Evolutionary conservation across 2,113 vertebrate genomes (phyloP).

Genomic region (Camelus bactrianus): DNA sequence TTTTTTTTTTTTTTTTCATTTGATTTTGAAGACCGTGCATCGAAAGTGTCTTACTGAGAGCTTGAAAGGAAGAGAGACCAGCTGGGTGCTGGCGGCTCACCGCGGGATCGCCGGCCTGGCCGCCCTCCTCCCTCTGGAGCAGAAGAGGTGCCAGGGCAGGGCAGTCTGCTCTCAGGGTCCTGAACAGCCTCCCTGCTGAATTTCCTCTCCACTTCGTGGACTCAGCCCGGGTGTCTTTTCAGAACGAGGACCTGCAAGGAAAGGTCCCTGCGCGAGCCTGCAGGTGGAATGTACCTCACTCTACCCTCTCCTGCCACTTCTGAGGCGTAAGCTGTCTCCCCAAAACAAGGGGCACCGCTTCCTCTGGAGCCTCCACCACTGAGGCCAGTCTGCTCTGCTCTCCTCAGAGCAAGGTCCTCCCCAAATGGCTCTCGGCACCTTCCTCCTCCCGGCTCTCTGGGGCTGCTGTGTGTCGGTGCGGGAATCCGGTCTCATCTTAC

Average conservation of each 20-base stretch:
- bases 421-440: background rate
- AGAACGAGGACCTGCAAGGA: background rate
- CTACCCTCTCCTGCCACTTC: no score
- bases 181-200: background rate
- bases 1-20: constrained; percentile 56
- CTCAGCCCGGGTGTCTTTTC: background rate
- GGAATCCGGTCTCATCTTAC: rapidly evolving
- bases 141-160: rapidly evolving
- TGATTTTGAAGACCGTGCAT: background rate
- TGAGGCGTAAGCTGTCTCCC: background rate
- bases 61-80: rapidly evolving
- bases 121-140: background rate
- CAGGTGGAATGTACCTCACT: no score
- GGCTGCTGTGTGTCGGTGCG: rapidly evolving
- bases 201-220: background rate
- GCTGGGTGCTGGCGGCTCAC: background rate
- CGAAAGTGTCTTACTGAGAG: rapidly evolving
- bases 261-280: background rate
- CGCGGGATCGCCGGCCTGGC: rapidly evolving
- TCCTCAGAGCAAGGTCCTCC: background rate
- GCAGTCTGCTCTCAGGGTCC: background rate
- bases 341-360: no score
- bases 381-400: background rate
- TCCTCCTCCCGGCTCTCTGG: background rate
- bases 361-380: rapidly evolving